Conservation (phyloP, 2,888 invertebrate genomes). For the Suillia variegata region DNA sequence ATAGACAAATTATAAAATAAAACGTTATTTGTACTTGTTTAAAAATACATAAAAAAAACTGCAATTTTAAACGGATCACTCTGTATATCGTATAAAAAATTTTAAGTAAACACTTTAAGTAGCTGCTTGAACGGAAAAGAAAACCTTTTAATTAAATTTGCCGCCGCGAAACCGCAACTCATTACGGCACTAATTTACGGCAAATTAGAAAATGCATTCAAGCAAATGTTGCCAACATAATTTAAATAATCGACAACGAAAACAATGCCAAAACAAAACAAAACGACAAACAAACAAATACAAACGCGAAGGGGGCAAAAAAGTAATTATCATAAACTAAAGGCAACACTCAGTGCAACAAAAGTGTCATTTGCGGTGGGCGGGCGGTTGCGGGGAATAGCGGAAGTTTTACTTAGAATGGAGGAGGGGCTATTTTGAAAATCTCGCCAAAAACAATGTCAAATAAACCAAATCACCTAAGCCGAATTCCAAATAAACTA, state of each 20-base stretch:
- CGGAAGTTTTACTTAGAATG: background rate
- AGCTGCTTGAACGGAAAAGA: no score
- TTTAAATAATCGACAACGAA: conserved; percentile 31
- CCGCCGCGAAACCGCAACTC: conserved; percentile 30
- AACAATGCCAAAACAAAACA: background rate
- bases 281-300: background rate
- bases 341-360: no score
- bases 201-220: conserved; percentile 28
- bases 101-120: no score
- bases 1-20: no score
- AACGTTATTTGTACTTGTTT: no score
- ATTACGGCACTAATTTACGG: conserved; percentile 35
- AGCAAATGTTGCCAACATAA: conserved; percentile 28
- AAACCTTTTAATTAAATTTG: conserved; percentile 4
- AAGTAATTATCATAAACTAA: conserved; percentile 41
- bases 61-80: no score
- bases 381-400: background rate
- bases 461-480: no score
- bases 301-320: conserved; percentile 31
- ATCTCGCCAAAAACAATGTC: no score
- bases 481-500: no score
- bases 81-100: no score
- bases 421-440: background rate
- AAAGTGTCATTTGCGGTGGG: no score
- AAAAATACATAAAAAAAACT: no score